Evolutionary conservation across 1,140 invertebrate genomes (phyloP).

Genomic region (Drosophila malerkotliana): DNA sequence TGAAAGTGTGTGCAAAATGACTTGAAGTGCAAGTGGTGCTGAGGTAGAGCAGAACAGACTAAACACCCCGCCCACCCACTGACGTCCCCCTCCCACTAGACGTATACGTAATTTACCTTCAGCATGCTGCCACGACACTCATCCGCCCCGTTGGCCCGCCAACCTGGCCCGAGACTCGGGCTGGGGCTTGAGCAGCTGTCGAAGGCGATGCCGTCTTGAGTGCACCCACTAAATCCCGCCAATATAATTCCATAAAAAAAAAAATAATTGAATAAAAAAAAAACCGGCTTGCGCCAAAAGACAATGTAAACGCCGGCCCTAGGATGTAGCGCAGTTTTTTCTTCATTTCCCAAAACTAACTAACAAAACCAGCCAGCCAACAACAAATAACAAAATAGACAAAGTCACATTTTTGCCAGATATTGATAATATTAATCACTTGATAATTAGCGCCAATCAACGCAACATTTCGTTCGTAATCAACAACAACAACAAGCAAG

Average conservation of each 20-base stretch:
- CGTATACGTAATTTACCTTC: constrained; percentile 18
- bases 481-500: constrained; percentile 51
- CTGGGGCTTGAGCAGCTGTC: constrained; percentile 27
- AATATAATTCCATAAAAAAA: neutral
- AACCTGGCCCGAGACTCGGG: constrained; percentile 25
- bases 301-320: constrained; percentile 76
- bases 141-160: constrained; percentile 36
- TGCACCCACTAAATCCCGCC: constrained; percentile 16
- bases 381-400: constrained; percentile 80
- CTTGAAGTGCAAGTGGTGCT: constrained; percentile 59
- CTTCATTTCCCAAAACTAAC: constrained; percentile 67
- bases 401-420: constrained; percentile 77
- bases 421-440: constrained; percentile 52
- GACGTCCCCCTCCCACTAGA: neutral
- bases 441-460: constrained; percentile 51
- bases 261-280: neutral
- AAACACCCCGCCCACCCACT: constrained; percentile 13
- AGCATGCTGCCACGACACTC: constrained; percentile 30
- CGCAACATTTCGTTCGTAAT: constrained; percentile 72
- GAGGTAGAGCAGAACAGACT: constrained; percentile 17
- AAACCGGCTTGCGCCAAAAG: constrained; percentile 48
- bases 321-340: constrained; percentile 75
- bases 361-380: constrained; percentile 79
- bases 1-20: constrained; percentile 62
- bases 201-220: constrained; percentile 69